Evolutionary conservation across 2,797 vertebrate species (phyloP), one percentile per base, ranked within the genome.

Genomic region (Rhodeus uyekii): DNA sequence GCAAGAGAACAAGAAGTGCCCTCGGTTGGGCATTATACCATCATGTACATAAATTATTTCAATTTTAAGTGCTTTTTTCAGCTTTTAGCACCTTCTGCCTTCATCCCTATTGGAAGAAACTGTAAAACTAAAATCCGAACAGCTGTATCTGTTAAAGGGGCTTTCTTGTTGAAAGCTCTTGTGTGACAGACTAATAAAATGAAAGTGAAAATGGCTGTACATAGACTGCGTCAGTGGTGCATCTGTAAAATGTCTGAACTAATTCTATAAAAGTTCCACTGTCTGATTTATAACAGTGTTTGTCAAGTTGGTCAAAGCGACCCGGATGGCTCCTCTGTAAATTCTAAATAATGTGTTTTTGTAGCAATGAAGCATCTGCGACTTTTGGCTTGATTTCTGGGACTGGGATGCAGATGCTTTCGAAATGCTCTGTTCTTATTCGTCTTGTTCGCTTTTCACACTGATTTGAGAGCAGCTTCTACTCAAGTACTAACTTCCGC

Each of bases 361-460:
- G n/a, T n/a, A n/a, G n/a, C n/a, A n/a, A 71, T 53, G 67, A 48
- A 76, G 58, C 68, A 73, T 80, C 68, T 72, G 78, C 0, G 1
- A 73, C 72, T 58, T 83, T 79, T 74, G 85, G 85, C 68, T 74
- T 39, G 5, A 39, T 16, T 9, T 81, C 60, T 65, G 36, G 27
- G 44, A 63, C 46, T 65, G 39, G 39, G 68, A 38, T 72, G 55
- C 68, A 80, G 78, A 80, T 63, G 78, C 78, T 72, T 44, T 44
- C 5, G 6, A 80, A 27, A 80, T 27, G 42, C 5, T 42, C 61
- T 50, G 8, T 3, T 1, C 22, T 36, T 50, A n/a, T n/a, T n/a
- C 38, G 1, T 80, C 19, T 24, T 3, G 2, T 60, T 46, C 5
- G 42, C 14, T 61, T 61, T 72, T 61, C 6, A 63, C 38, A 22